Evolutionary conservation across 2,113 vertebrate species (phyloP).

Genomic region (Bothrops jararaca): DNA sequence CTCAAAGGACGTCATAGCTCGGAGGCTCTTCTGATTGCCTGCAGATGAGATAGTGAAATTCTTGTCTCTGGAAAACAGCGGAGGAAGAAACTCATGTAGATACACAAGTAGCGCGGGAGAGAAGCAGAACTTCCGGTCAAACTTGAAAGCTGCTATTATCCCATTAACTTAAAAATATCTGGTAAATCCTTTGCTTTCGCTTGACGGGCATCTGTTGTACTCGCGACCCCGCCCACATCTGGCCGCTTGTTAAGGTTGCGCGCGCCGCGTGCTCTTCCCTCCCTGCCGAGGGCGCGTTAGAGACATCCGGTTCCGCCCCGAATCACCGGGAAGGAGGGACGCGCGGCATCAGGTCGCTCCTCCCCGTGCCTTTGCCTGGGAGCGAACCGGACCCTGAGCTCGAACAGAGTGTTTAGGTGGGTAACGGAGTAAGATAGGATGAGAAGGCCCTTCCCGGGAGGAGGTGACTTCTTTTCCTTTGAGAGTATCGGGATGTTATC

Average conservation of each 20-base stretch:
- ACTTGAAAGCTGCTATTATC: neutral
- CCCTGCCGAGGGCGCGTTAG: neutral
- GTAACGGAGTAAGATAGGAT: neutral
- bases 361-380: neutral
- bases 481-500: neutral
- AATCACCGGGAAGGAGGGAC: neutral
- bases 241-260: neutral
- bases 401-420: slow-evolving; percentile 4
- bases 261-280: neutral
- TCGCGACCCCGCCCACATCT: neutral
- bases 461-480: neutral
- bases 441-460: neutral
- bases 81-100: slow-evolving; percentile 62
- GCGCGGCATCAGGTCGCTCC: neutral
- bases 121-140: neutral
- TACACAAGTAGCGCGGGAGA: neutral
- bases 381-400: neutral
- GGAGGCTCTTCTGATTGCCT: slow-evolving; percentile 61
- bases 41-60: slow-evolving; percentile 57
- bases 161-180: neutral
- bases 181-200: neutral
- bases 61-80: slow-evolving; percentile 64
- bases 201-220: too few species aligned
- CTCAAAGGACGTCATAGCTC: slow-evolving; percentile 40
- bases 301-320: slow-evolving; percentile 26